phyloP scores from a whole-genome alignment of 2,797 vertebrate genomes.

The Dicrostonyx torquatus region DNA sequence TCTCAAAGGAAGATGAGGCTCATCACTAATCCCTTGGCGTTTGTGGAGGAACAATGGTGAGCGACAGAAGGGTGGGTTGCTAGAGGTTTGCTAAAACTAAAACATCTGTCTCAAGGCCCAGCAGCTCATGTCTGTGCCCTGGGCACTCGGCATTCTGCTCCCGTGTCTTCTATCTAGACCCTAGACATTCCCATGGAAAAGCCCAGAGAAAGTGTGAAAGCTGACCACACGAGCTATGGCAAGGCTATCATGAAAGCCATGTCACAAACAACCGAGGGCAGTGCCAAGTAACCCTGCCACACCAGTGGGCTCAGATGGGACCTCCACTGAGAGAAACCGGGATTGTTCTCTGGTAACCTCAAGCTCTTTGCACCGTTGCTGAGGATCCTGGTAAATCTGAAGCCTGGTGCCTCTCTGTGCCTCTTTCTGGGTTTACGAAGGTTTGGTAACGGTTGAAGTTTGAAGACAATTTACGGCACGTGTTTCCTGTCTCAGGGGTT shows the following conservation, averaged over 20 bases:
- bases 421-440: background rate
- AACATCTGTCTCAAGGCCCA: background rate
- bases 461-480: background rate
- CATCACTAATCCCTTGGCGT: background rate
- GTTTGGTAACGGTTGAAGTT: background rate
- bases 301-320: background rate
- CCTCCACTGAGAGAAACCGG: background rate
- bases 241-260: conserved; percentile 40
- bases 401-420: background rate
- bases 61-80: background rate
- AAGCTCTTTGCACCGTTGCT: background rate
- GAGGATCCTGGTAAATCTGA: conserved; percentile 4
- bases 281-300: background rate
- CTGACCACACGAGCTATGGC: background rate
- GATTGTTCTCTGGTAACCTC: conserved; percentile 17
- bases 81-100: background rate
- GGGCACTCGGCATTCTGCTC: background rate
- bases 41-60: background rate
- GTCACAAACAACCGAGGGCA: background rate
- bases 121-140: background rate
- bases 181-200: background rate
- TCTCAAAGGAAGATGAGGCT: background rate
- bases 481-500: background rate
- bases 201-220: conserved; percentile 3
- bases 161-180: background rate